Evolutionary conservation across 2,797 vertebrate genomes (phyloP).

Genomic region (Xyrichtys novacula): DNA sequence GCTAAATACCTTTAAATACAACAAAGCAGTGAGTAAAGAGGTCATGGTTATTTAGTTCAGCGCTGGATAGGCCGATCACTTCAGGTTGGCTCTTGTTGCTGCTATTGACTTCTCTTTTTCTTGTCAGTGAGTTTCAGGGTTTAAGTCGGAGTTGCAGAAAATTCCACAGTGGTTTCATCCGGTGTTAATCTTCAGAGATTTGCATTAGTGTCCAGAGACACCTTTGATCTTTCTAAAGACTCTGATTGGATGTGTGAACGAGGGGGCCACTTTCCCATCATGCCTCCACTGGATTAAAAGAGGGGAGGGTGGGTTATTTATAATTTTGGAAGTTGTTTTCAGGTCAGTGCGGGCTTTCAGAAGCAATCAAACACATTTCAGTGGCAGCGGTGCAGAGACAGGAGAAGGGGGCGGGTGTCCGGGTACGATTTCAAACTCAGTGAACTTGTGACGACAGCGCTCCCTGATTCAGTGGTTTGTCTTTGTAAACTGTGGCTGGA

Average conservation of each 20-base stretch:
- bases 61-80: conserved; percentile 41
- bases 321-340: conserved; percentile 82
- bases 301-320: conserved; percentile 66
- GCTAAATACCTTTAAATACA: conserved; percentile 46
- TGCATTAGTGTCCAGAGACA: conserved; percentile 85
- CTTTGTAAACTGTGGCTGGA: conserved; percentile 55
- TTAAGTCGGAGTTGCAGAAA: conserved; percentile 75
- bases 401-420: conserved; percentile 48
- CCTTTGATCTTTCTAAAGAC: conserved; percentile 86
- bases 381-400: conserved; percentile 65
- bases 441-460: conserved; percentile 78
- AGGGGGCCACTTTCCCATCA: conserved; percentile 79
- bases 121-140: conserved; percentile 64
- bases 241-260: conserved; percentile 82
- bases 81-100: conserved; percentile 38
- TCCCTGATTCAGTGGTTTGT: conserved; percentile 56
- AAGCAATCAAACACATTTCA: conserved; percentile 79
- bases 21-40: conserved; percentile 28
- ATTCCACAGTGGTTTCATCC: conserved; percentile 83
- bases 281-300: conserved; percentile 70
- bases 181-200: conserved; percentile 85
- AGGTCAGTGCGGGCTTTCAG: conserved; percentile 81
- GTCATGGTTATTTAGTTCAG: conserved; percentile 32
- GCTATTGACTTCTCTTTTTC: conserved; percentile 68
- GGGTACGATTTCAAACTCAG: conserved; percentile 73